Evolutionary conservation across 2,797 vertebrate genomes (phyloP), one percentile per base, ranked within the genome.

Genomic region (Lates japonicus): DNA sequence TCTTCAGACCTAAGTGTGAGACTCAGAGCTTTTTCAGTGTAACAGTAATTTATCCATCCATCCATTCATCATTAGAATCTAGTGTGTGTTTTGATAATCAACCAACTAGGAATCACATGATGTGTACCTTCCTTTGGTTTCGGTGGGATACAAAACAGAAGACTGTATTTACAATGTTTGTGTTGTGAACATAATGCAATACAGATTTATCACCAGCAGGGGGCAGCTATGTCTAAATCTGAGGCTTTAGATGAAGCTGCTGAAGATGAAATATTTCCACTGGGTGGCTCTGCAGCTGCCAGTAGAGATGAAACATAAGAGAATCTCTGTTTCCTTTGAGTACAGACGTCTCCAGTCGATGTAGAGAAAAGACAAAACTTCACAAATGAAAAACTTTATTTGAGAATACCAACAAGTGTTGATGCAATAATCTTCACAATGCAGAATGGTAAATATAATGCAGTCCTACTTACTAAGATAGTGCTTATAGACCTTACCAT

Each of bases 351-450:
- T 71, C 12, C 48, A 29, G 62, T 52, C 14, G 25, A 76, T 5
- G 52, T 64, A 94, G 87, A 91, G 80, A 92, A 87, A 84, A 83
- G 70, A 91, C 90, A 82, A 71, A 63, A 55, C 37, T 84, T 93
- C 94, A 95, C 95, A 95, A 96, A 95, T 94, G 92, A 95, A 96
- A 95, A 91, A 90, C 92, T 96, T 96, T 96, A 96, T 95, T 95
- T 93, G 87, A 94, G 91, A 93, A 94, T 89, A 93, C 92, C 93
- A 95, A 93, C 93, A 94, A 81, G 90, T 91, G 92, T 93, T 87
- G 93, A 93, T 94, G 93, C 90, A 94, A 93, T 94, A 93, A 90
- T 93, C 85, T 86, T 95, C 94, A 96, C 94, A 95, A 95, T 94
- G 95, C 94, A 95, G 90, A 91, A 93, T 90, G 91, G 91, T 92